Base-by-base conservation (phyloP, 2,113 vertebrate genomes). In the Coturnix japonica region DNA sequence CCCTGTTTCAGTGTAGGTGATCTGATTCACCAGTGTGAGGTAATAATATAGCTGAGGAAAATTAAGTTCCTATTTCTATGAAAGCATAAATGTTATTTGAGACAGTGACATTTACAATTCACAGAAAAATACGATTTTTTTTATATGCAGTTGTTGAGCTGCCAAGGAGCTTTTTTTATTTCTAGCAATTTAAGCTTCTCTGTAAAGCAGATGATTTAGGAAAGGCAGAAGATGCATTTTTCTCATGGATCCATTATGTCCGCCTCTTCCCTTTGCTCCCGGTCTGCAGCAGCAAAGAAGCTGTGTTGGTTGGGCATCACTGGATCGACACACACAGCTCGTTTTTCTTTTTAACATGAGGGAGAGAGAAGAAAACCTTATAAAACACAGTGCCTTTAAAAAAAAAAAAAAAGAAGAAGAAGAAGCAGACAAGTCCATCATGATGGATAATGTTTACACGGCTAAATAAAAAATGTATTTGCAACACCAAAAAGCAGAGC, bases 151-250 rank as follows among this genome's bases (percentile, higher is more conserved):
- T 85, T 85, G 89, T 91, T 95, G 70, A 83, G 74, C 92, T 94
- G 91, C 93, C 95, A 91, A 87, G 59, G 76, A 92, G 71, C 18
- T 90, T 89, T 90, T 93, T 81, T 67, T 95, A 88, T 96, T 93
- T 79, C 86, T 72, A 96, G 89, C 79, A 87, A 87, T 95, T 96
- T 96, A 94, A 93, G 92, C 79, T 94, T 80, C 80, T 96, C 91
- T 91, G 86, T 74, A 90, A 89, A 95, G 82, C 43, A 93, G 88
- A 96, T 95, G 76, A 95, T 96, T 96, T 94, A 96, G 95, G 88
- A 96, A 81, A 92, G 95, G 95, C 85, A 96, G 83, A 94, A 95
- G 92, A 94, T 95, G 89, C 93, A 57, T 96, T 96, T 94, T 90
- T 77, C 76, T 96, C 81, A 85, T 94, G 69, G 87, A 94, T 95